Conservation (phyloP, 1,140 invertebrate species). For the Dendrolimus punctatus region DNA sequence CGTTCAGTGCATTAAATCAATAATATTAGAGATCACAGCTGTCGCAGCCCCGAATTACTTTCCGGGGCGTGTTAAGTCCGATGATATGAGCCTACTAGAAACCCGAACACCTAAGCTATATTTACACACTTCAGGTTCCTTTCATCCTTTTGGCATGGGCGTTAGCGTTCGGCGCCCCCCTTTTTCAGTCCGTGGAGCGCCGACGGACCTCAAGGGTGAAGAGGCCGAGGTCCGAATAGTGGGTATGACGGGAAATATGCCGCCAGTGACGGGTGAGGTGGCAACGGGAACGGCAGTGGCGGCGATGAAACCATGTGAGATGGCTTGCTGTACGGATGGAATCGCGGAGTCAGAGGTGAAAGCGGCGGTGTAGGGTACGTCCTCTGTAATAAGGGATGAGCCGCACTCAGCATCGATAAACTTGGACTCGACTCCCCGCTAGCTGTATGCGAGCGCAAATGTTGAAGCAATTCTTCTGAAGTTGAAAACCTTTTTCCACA, state of each 20-base stretch:
- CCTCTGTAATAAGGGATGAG: conserved; percentile 80
- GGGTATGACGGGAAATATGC: conserved; percentile 90
- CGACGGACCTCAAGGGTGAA: conserved; percentile 74
- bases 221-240: conserved; percentile 85
- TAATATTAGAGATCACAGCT: conserved; percentile 71
- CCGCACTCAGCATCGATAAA: conserved; percentile 68
- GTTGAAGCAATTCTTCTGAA: conserved; percentile 92
- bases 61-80: conserved; percentile 43
- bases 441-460: conserved; percentile 90
- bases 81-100: conserved; percentile 66
- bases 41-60: conserved; percentile 34
- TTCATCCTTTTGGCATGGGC: conserved; percentile 63
- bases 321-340: conserved; percentile 90
- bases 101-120: conserved; percentile 55
- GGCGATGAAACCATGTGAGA: conserved; percentile 74
- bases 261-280: conserved; percentile 77
- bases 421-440: conserved; percentile 62
- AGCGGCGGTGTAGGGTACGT: conserved; percentile 91
- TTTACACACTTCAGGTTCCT: conserved; percentile 57
- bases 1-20: conserved; percentile 58
- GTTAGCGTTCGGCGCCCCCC: conserved; percentile 70
- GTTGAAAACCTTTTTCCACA: conserved; percentile 92
- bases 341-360: conserved; percentile 84
- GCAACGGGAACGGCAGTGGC: conserved; percentile 76
- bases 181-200: conserved; percentile 69